Conservation (phyloP, 2,888 invertebrate genomes). For the Helleia helle region DNA sequence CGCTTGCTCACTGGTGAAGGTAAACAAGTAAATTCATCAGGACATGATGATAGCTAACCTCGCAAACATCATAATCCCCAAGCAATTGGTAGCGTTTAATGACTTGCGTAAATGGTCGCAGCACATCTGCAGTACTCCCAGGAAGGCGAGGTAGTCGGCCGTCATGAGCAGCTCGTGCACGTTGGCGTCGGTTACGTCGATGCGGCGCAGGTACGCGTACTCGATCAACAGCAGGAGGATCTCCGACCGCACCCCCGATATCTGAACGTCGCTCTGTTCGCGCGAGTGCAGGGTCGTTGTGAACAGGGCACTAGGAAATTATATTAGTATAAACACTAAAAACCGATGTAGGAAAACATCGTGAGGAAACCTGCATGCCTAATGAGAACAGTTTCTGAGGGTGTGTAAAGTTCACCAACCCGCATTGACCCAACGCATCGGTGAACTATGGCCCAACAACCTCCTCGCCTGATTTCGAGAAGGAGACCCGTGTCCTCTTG, state of each 20-base stretch:
- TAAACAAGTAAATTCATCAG: no score
- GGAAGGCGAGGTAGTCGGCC: slow-evolving; percentile 90
- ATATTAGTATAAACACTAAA: no score
- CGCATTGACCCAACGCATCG: no score
- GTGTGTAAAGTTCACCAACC: no score
- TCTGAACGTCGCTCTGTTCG: slow-evolving; percentile 79
- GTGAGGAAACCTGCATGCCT: no score
- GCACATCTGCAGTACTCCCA: slow-evolving; percentile 87
- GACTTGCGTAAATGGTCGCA: slow-evolving; percentile 81
- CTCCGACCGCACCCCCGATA: slow-evolving; percentile 84
- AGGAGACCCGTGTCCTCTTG: no score
- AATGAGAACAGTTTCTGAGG: no score
- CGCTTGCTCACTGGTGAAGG: no score
- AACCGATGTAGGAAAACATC: no score
- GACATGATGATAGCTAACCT: slow-evolving; percentile 61
- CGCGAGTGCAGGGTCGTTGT: slow-evolving; percentile 84
- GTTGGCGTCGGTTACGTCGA: slow-evolving; percentile 83
- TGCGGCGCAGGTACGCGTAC: slow-evolving; percentile 87
- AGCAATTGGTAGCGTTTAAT: slow-evolving; percentile 84
- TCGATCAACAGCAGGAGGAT: slow-evolving; percentile 86
- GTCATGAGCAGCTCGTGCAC: slow-evolving; percentile 87
- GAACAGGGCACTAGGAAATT: slow-evolving; percentile 80
- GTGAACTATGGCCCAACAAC: no score
- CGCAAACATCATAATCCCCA: slow-evolving; percentile 89
- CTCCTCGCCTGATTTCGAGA: no score